Conservation (phyloP, 2,797 vertebrate species). For the Acanthis flammea region DNA sequence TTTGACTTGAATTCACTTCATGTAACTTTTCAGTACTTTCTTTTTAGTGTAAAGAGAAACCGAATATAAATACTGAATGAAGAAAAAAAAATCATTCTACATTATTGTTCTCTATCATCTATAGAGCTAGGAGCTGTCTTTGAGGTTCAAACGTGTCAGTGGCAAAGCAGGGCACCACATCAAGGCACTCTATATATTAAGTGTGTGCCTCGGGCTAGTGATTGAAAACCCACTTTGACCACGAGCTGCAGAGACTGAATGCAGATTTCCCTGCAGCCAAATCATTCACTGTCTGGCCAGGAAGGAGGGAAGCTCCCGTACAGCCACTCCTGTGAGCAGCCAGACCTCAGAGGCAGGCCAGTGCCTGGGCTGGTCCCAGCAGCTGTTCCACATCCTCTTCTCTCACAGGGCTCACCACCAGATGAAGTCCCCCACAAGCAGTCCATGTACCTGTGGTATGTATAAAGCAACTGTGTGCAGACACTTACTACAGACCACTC, state of each 20-base stretch:
- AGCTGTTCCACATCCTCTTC: neutral
- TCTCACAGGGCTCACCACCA: rapidly evolving
- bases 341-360: neutral
- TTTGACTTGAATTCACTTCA: slow-evolving; percentile 73
- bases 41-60: slow-evolving; percentile 67
- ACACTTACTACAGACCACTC: neutral
- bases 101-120: slow-evolving; percentile 70
- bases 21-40: slow-evolving; percentile 70
- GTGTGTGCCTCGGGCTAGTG: slow-evolving; percentile 33
- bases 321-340: neutral
- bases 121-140: slow-evolving; percentile 51
- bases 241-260: slow-evolving; percentile 11
- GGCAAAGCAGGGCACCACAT: slow-evolving; percentile 66
- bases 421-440: rapidly evolving
- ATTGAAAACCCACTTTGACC: slow-evolving; percentile 64
- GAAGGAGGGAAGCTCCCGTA: neutral
- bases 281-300: neutral
- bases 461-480: neutral
- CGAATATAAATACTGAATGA: slow-evolving; percentile 72
- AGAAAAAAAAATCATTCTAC: slow-evolving; percentile 52
- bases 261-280: neutral
- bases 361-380: rapidly evolving
- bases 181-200: slow-evolving; percentile 58
- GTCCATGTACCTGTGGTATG: rapidly evolving
- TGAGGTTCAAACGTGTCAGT: slow-evolving; percentile 64